Evolutionary conservation across 2,113 vertebrate genomes (phyloP).

Genomic region (Epinephelus fuscoguttatus): DNA sequence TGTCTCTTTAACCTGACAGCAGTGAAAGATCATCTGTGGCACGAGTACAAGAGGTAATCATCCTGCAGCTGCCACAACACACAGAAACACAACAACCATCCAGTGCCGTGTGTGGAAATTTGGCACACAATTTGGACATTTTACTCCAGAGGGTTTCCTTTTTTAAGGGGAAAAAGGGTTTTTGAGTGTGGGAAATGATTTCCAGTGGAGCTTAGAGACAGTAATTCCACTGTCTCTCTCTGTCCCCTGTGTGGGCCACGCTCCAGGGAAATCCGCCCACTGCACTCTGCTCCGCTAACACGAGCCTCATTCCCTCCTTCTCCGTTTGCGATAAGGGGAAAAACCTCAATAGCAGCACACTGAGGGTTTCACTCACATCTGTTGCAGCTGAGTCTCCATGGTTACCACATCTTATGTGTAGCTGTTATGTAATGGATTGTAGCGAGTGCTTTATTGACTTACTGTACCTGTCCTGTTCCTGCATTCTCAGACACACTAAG

Average conservation of each 20-base stretch:
- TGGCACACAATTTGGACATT: constrained; percentile 37
- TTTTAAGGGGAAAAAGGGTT: background rate
- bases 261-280: constrained; percentile 52
- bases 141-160: constrained; percentile 12
- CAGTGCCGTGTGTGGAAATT: constrained; percentile 56
- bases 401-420: constrained; percentile 58
- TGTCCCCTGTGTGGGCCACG: constrained; percentile 25
- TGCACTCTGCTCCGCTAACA: constrained; percentile 31
- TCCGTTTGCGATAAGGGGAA: constrained; percentile 7
- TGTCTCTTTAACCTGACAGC: constrained; percentile 23
- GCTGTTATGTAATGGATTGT: constrained; percentile 58
- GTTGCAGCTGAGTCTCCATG: constrained; percentile 62
- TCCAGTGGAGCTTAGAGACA: constrained; percentile 53
- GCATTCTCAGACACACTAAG: background rate
- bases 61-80: constrained; percentile 3
- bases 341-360: constrained; percentile 7
- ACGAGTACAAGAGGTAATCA: background rate
- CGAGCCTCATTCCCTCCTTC: constrained; percentile 18
- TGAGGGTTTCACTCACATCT: constrained; percentile 24
- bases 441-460: constrained; percentile 44
- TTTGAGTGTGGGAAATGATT: constrained; percentile 47
- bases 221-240: constrained; percentile 42
- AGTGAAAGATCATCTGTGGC: constrained; percentile 7
- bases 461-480: constrained; percentile 7
- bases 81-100: constrained; percentile 6